Evolutionary conservation across 1,140 invertebrate species (phyloP), one percentile per base, ranked within the genome.

Genomic region (Solen grandis): DNA sequence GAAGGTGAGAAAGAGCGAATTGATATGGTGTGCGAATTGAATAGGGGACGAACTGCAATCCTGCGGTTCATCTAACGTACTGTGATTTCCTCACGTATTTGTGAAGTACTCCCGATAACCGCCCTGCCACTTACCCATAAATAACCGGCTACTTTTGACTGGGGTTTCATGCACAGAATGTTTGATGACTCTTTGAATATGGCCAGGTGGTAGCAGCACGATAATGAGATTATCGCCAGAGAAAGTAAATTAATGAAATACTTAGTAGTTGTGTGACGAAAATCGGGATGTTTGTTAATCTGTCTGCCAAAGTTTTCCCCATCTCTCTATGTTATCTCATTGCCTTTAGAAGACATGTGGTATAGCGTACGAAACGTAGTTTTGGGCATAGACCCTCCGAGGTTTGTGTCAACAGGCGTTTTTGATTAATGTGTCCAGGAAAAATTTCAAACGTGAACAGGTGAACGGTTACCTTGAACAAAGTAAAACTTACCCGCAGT

Each of bases 11-110:
- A 80, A 76, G 50, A 81, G 62, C 66, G 62, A 33, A 65, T 65
- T 57, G 72, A 81, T 81, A 74, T 50, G 63, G 70, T 54, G 29
- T 63, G 31, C 27, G 62, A 46, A 74, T 57, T 81, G 79, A 68
- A 75, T 75, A 66, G 78, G 60, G 69, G 60, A 41, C 33, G 35
- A 36, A 62, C 27, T 41, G 38, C 66, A 33, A 27, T 52, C 76
- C 57, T 62, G 62, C 35, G 33, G 29, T 57, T 50, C 68, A 83
- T 83, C 74, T 79, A 66, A 69, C 68, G 75, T 72, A 69, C 65
- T 35, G 66, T 59, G 57, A 78, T 82, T 85, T 84, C 69, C 82
- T 85, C 86, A 87, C 86, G 86, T 85, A 87, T 81, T 87, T 86
- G 84, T 76, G 82, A 87, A 84, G 73, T 78, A 73, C 41, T 54